These are phyloP conservation scores for Grapholita molesta DNA, from an alignment of 1,140 invertebrate genomes.

Conservation along the genomic window DNA sequence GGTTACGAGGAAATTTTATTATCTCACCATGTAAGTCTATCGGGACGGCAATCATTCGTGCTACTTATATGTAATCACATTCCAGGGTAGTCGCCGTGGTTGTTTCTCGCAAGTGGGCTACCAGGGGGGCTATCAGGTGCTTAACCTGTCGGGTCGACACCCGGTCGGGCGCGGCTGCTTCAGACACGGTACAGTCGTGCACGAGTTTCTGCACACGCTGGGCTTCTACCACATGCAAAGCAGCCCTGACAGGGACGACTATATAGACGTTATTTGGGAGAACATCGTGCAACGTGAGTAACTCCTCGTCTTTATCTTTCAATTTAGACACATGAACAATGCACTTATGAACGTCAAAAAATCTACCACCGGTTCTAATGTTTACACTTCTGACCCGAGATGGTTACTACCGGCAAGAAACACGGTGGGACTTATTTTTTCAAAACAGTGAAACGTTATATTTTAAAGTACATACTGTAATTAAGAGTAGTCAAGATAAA, in stretches of 20 bases:
- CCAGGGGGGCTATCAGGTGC: constrained; percentile 68
- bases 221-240: constrained; percentile 88
- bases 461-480: too few relatives aligned
- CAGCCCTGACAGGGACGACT: constrained; percentile 83
- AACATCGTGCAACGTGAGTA: constrained; percentile 80
- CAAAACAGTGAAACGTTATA: too few relatives aligned
- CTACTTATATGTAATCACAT: background rate
- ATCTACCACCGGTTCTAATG: too few relatives aligned
- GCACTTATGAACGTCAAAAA: too few relatives aligned
- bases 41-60: background rate
- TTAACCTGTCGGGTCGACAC: constrained; percentile 73
- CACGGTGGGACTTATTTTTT: too few relatives aligned
- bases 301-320: too few relatives aligned
- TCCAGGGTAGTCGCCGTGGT: constrained; percentile 71
- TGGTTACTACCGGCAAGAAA: too few relatives aligned
- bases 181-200: constrained; percentile 79
- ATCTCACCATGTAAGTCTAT: background rate
- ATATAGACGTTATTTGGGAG: constrained; percentile 82
- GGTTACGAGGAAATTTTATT: background rate
- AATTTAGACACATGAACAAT: background rate
- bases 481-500: too few relatives aligned
- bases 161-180: constrained; percentile 76
- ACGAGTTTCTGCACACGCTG: constrained; percentile 84
- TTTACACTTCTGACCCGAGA: too few relatives aligned
- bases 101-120: constrained; percentile 78